Evolutionary conservation across 2,888 invertebrate species (phyloP).

Genomic region (Nomada ferruginata): DNA sequence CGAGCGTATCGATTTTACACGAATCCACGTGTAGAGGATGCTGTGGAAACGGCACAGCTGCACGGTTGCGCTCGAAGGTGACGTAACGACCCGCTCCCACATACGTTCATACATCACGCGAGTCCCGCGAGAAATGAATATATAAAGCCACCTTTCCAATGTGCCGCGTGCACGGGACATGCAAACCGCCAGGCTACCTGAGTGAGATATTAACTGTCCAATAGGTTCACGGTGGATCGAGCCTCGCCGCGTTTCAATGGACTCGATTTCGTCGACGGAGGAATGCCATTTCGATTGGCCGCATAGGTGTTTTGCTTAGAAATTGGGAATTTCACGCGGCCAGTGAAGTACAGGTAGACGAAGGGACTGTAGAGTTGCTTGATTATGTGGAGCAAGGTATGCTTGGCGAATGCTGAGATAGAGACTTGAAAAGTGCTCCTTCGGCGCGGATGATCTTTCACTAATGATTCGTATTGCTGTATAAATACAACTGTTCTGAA

Average conservation of each 20-base stretch:
- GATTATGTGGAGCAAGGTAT: not conserved
- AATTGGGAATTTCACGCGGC: slow-evolving; percentile 6
- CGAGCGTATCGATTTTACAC: slow-evolving; percentile 53
- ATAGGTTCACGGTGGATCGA: slow-evolving; percentile 59
- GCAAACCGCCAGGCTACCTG: slow-evolving; percentile 58
- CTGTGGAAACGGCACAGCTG: slow-evolving; percentile 56
- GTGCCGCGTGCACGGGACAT: slow-evolving; percentile 55
- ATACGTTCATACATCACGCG: slow-evolving; percentile 73
- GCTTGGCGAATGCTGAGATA: not conserved
- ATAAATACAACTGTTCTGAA: too few relatives aligned
- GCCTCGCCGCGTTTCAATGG: slow-evolving; percentile 31
- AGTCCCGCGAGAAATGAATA: slow-evolving; percentile 74
- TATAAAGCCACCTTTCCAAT: slow-evolving; percentile 78
- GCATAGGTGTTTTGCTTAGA: not conserved
- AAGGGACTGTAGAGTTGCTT: not conserved
- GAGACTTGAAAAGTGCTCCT: too few relatives aligned
- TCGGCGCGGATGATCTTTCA: too few relatives aligned
- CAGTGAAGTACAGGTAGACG: not conserved
- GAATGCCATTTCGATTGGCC: not conserved
- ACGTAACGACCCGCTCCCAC: slow-evolving; percentile 77
- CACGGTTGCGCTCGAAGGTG: slow-evolving; percentile 57
- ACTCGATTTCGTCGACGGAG: slow-evolving; percentile 23
- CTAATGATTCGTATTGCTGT: too few relatives aligned
- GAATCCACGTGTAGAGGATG: slow-evolving; percentile 51
- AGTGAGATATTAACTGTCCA: slow-evolving; percentile 74